Evolutionary conservation across 1,140 invertebrate genomes (phyloP).

Genomic region (Protaetia brevitarsis): DNA sequence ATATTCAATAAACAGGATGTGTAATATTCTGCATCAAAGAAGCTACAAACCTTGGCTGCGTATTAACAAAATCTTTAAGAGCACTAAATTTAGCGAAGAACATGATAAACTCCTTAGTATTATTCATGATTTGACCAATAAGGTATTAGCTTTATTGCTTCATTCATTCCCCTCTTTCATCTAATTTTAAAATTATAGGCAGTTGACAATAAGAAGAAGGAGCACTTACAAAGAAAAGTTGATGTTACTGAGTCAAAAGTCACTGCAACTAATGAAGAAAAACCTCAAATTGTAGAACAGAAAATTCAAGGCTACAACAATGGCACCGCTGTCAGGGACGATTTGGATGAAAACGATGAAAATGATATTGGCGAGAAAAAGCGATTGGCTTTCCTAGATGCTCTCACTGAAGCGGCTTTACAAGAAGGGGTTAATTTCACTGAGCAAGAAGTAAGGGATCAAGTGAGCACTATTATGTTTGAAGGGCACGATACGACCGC

Average conservation of each 20-base stretch:
- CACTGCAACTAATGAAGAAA: not conserved
- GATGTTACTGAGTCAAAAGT: not conserved
- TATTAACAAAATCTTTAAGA: slow-evolving; percentile 28
- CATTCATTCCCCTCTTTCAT: not conserved
- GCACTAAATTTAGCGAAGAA: slow-evolving; percentile 45
- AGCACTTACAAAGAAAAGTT: not conserved
- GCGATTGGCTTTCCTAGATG: slow-evolving; percentile 51
- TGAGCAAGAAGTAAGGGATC: slow-evolving; percentile 58
- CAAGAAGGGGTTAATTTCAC: slow-evolving; percentile 44
- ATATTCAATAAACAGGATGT: slow-evolving; percentile 26
- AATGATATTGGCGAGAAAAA: slow-evolving; percentile 22
- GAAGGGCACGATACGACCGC: slow-evolving; percentile 46
- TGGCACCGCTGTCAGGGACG: slow-evolving; percentile 29
- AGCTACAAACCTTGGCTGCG: slow-evolving; percentile 35
- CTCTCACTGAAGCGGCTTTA: slow-evolving; percentile 54
- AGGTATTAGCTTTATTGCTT: slow-evolving; percentile 16
- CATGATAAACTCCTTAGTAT: slow-evolving; percentile 68
- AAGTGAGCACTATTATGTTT: slow-evolving; percentile 61
- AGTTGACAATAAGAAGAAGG: slow-evolving; percentile 14
- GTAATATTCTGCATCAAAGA: slow-evolving; percentile 28
- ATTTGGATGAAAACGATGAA: slow-evolving; percentile 27
- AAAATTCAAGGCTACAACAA: slow-evolving; percentile 27
- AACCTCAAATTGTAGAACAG: not conserved
- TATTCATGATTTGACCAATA: slow-evolving; percentile 32
- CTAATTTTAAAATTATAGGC: slow-evolving; percentile 1